Percentiles rank a stretch among this genome's conserved stretches.
Evolutionary conservation across 2,888 invertebrate genomes (phyloP).

Genomic region (Brachyptera risi): DNA sequence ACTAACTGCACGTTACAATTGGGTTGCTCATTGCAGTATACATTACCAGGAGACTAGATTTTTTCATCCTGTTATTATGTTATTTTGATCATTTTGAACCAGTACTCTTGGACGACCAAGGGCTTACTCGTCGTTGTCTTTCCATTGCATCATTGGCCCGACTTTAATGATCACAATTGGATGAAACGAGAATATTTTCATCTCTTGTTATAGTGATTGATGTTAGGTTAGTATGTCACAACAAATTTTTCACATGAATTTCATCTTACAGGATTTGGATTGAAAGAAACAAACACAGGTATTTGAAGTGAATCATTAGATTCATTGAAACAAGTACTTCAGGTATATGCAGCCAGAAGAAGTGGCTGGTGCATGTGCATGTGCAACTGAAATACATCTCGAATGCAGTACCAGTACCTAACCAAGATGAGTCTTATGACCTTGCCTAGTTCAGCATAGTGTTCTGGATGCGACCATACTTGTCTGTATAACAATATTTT

Average conservation of each 20-base stretch:
- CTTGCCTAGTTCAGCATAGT: slow-evolving; percentile 16
- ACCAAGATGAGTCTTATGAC: slow-evolving; percentile 16
- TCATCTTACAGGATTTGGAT: slow-evolving; percentile 18
- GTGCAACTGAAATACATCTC: slow-evolving; percentile 9
- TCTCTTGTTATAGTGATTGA: slow-evolving; percentile 16
- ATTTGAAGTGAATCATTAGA: slow-evolving; percentile 8
- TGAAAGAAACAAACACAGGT: neutral
- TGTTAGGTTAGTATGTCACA: slow-evolving; percentile 21
- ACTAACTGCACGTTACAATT: no score
- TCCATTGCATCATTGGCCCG: no score
- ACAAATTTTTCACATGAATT: slow-evolving; percentile 17
- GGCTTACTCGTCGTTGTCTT: no score
- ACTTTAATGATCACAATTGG: slow-evolving; percentile 12
- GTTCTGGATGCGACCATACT: neutral
- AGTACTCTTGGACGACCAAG: no score
- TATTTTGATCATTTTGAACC: no score
- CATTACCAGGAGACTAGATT: no score
- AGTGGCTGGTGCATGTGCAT: slow-evolving; percentile 10
- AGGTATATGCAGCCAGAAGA: slow-evolving; percentile 6
- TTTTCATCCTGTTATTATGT: no score
- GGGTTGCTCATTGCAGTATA: no score
- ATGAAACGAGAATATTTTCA: slow-evolving; percentile 9
- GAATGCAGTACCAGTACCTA: no score
- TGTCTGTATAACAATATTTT: slow-evolving; percentile 10
- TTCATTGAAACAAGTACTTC: neutral